Percentiles rank a stretch among this genome's conserved stretches.
Conservation (phyloP, 2,113 vertebrate species). For the Genyomyrus donnyi region DNA sequence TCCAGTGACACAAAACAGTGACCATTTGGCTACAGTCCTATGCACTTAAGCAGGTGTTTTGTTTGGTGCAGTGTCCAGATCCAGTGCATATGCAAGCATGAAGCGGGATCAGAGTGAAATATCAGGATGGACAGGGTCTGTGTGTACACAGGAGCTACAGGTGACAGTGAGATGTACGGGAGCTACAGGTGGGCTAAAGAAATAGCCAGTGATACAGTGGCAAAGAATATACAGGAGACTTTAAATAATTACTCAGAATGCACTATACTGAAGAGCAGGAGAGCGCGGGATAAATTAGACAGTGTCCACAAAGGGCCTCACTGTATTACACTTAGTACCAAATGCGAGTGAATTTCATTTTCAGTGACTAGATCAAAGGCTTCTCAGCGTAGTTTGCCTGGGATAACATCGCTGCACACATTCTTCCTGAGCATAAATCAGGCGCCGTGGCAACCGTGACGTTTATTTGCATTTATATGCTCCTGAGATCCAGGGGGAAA, state of each 20-base stretch:
- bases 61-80: background rate
- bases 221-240: background rate
- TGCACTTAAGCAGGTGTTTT: background rate
- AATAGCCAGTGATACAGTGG: background rate
- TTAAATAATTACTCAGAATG: background rate
- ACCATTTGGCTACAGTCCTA: background rate
- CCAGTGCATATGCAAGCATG: background rate
- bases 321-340: background rate
- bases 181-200: background rate
- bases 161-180: background rate
- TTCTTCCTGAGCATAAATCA: background rate
- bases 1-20: background rate
- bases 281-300: background rate
- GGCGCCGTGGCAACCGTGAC: background rate
- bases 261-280: background rate
- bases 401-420: background rate
- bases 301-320: background rate
- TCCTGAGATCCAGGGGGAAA: background rate
- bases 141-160: background rate
- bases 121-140: background rate
- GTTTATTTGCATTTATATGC: background rate
- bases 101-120: background rate
- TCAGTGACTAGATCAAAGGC: background rate
- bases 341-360: background rate
- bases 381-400: background rate